Conservation (phyloP, 1,140 invertebrate species). For the Drosophila lacteicornis region DNA sequence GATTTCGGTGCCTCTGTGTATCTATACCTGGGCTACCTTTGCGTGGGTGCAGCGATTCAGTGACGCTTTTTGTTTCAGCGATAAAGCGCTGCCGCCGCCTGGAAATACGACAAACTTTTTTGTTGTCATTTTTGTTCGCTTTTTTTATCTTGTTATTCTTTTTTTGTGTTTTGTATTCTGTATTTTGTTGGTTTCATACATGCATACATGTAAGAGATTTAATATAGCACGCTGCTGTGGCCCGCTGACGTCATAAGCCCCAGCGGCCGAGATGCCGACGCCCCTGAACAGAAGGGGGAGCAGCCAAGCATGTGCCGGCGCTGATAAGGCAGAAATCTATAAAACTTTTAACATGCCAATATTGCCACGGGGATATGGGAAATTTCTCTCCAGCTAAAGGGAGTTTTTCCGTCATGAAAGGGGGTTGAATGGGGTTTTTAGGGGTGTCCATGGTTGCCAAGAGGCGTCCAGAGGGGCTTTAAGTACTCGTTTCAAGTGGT, state of each 20-base stretch:
- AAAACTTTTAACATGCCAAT: slow-evolving; percentile 53
- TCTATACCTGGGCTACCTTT: slow-evolving; percentile 21
- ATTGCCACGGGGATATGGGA: slow-evolving; percentile 20
- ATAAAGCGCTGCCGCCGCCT: slow-evolving; percentile 49
- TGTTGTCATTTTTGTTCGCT: slow-evolving; percentile 27
- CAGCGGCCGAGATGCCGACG: slow-evolving; percentile 21
- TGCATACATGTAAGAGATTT: slow-evolving; percentile 53
- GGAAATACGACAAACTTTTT: slow-evolving; percentile 46
- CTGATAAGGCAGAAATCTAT: slow-evolving; percentile 67
- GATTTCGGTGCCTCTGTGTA: slow-evolving; percentile 39
- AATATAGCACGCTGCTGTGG: slow-evolving; percentile 62
- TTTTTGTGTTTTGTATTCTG: not conserved
- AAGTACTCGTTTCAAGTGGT: slow-evolving; percentile 6
- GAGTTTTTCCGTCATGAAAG: slow-evolving; percentile 12
- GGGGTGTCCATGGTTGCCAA: not conserved
- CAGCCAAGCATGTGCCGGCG: slow-evolving; percentile 36
- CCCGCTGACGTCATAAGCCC: slow-evolving; percentile 66
- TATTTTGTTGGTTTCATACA: slow-evolving; percentile 30
- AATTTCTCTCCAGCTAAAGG: slow-evolving; percentile 6
- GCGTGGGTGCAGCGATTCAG: slow-evolving; percentile 64
- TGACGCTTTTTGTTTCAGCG: slow-evolving; percentile 62
- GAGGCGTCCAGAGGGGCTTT: not conserved
- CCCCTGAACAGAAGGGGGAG: not conserved
- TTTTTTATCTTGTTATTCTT: slow-evolving; percentile 49
- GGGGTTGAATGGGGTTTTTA: not conserved